Conservation (phyloP, 2,113 vertebrate species). For the Delphinapterus leucas region DNA sequence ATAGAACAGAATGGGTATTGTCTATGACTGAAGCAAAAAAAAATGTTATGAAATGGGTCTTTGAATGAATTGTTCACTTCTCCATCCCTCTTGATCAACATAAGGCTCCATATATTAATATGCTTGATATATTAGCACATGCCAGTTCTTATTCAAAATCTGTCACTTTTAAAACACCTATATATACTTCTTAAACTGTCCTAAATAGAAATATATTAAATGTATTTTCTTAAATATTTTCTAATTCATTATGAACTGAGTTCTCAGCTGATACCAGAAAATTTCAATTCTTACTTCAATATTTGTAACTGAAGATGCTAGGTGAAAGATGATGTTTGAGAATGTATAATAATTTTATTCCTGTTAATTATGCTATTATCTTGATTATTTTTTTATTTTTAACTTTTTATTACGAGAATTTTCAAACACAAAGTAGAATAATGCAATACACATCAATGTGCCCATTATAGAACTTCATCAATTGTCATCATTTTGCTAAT, state of each 20-base stretch:
- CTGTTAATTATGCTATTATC: background rate
- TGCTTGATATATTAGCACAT: background rate
- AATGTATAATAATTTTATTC: background rate
- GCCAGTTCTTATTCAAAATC: background rate
- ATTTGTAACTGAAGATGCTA: background rate
- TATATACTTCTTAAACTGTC: background rate
- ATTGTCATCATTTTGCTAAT: too few relatives aligned
- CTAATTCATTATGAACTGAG: background rate
- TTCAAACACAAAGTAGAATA: too few relatives aligned
- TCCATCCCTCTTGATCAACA: background rate
- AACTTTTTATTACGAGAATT: too few relatives aligned
- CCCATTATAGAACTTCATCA: too few relatives aligned
- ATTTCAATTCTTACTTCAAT: background rate
- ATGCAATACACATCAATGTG: too few relatives aligned
- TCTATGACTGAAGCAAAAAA: background rate
- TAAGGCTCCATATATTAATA: background rate
- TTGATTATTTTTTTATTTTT: too few relatives aligned
- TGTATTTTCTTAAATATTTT: background rate
- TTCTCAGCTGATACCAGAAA: background rate
- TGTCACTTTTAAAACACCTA: background rate
- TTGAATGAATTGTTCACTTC: background rate
- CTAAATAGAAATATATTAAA: background rate
- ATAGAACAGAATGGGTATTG: background rate
- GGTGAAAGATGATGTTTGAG: background rate
- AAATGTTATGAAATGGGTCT: background rate